Base-by-base conservation (phyloP, 2,113 vertebrate genomes). In the Sinocyclocheilus grahami region DNA sequence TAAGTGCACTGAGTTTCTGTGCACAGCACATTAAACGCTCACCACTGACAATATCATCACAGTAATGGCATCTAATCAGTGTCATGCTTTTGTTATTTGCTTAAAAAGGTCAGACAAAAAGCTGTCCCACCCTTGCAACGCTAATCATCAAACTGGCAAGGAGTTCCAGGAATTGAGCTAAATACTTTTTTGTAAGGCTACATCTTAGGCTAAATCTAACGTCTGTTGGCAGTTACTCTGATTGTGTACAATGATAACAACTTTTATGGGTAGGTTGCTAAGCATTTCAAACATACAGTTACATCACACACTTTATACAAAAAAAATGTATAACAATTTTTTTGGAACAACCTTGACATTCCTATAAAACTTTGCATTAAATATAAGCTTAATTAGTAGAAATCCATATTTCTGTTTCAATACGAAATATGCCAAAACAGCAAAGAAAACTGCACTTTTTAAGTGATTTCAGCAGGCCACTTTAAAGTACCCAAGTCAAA, bases 81-180 rank as follows among this genome's bases (percentile, higher is more conserved):
- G 84, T 87, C 86, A 87, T 84, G 53, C 84, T 46, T 90, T 86
- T 77, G 72, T 84, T 87, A 74, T 85, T 83, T 76, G 55, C 81
- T 82, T 83, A 74, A 76, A 87, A 72, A 69, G 71, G 85, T 78
- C 80, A 74, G 76, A 53, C 24, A 9, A 67, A 71, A 78, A 78
- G 8, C 65, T 63, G 33, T 65, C 75, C 53, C 37, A 82, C 48
- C 78, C 86, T 62, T 18, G 39, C 55, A 63, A 81, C 2, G 72
- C 14, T 74, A n/a, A 75, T 87, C 75, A 76, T 78, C 67, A 80
- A 85, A 86, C 48, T 65, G 79, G 75, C 65, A 72, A 69, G 67
- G 78, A 42, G 37, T 85, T 86, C 37, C 53, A 83, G 88, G 72
- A 85, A 86, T 63, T 58, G 62, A 84, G 69, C 39, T 86, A 83